phyloP scores from a whole-genome alignment of 2,113 vertebrate species.

The Chaetodon auriga region DNA sequence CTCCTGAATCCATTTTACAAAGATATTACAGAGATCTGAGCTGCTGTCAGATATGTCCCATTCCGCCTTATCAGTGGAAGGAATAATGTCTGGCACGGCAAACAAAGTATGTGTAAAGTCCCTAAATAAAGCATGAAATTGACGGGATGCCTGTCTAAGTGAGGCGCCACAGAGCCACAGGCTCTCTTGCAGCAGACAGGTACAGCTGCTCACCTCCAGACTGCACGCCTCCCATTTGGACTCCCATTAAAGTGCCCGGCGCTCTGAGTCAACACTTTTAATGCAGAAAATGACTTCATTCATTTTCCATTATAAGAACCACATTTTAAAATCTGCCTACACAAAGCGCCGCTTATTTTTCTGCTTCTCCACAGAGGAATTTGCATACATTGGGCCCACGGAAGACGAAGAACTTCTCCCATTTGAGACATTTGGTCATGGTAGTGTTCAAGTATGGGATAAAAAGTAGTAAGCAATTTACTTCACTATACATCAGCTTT shows the following conservation, averaged over 20 bases:
- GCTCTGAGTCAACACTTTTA: conserved; percentile 77
- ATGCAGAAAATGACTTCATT: conserved; percentile 74
- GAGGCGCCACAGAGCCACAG: conserved; percentile 47
- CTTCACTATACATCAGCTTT: conserved; percentile 69
- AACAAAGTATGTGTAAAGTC: conserved; percentile 81
- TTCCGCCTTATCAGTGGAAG: conserved; percentile 81
- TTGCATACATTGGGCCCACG: conserved; percentile 78
- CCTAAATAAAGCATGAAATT: conserved; percentile 84
- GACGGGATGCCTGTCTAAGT: conserved; percentile 73
- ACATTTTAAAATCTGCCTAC: conserved; percentile 64
- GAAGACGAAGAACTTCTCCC: conserved; percentile 60
- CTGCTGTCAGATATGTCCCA: conserved; percentile 79
- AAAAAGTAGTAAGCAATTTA: conserved; percentile 74
- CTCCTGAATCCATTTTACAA: conserved; percentile 79
- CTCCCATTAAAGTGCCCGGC: conserved; percentile 66
- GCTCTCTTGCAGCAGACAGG: conserved; percentile 54
- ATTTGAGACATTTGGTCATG: conserved; percentile 81
- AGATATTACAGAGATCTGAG: conserved; percentile 82
- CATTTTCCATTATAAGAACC: conserved; percentile 68
- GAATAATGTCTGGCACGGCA: conserved; percentile 83
- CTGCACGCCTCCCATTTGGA: conserved; percentile 63
- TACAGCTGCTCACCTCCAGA: conserved; percentile 77
- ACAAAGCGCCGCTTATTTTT: conserved; percentile 65
- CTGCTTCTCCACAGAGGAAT: conserved; percentile 70
- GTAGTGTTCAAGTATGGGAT: conserved; percentile 65